Evolutionary conservation across 1,140 invertebrate genomes (phyloP), one percentile per base, ranked within the genome.

Genomic region (Calephelis nemesis): DNA sequence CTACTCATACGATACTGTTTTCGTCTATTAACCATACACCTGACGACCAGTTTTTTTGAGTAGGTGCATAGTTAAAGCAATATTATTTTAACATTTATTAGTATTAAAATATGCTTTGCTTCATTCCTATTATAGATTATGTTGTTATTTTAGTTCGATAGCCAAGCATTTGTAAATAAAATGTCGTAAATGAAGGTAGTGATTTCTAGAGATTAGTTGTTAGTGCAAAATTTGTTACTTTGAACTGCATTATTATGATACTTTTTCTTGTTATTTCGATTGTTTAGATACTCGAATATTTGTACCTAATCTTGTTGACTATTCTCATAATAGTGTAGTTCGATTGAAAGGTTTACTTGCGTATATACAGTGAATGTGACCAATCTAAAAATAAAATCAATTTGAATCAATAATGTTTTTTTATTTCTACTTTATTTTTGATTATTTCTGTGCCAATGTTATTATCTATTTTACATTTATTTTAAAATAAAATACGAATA

Each of bases 261-360:
- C 63, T 81, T 84, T 80, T 77, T 67, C 64, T 78, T 79, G 71
- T 78, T 78, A 73, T 76, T 65, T 76, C 74, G 63, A 81, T 70
- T 78, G 73, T 79, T 78, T 78, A 77, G 78, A 78, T 72, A 65
- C 83, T 87, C 80, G 82, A 84, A 84, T 86, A 86, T 82, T 85
- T 83, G 73, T 54, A 19, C 50, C 50, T 54, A 54, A 54, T 19
- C 73, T 78, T 83, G 78, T 87, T 85, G 76, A 82, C 77, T 79
- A 74, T 82, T 83, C 77, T 81, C 81, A 81, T 75, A 73, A 74
- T 84, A 85, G 82, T 88, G 83, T 81, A 84, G 82, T 89, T 83
- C 77, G 77, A 86, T 84, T 71, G 65, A 42, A 76, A 77, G 64
- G 67, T 83, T 80, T 74, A 79, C 74, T 73, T 77, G 70, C 65